Conservation (phyloP, 2,113 vertebrate species). For the Peucedramus taeniatus region DNA sequence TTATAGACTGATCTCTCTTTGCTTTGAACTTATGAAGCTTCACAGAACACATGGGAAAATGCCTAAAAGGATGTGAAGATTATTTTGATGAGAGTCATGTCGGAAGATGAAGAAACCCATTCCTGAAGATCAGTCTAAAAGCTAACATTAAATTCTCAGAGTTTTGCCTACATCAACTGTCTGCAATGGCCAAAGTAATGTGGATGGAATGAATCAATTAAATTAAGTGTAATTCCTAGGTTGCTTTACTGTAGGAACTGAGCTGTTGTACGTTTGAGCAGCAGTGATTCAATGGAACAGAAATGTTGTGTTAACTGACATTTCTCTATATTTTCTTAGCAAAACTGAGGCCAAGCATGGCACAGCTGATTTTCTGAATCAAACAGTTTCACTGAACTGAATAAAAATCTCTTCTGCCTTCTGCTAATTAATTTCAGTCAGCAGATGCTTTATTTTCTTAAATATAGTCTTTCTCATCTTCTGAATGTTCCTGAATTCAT, state of each 20-base stretch:
- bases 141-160: background rate
- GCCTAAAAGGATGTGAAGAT: background rate
- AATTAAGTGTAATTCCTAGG: background rate
- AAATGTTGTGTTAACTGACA: background rate
- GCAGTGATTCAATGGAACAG: background rate
- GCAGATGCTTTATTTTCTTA: background rate
- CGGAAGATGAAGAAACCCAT: background rate
- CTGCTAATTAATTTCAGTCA: background rate
- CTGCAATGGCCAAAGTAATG: background rate
- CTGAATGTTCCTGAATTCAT: background rate
- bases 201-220: background rate
- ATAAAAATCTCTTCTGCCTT: background rate
- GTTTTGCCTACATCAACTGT: background rate
- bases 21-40: background rate
- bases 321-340: background rate
- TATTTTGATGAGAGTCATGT: background rate
- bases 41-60: background rate
- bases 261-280: background rate
- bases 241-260: background rate
- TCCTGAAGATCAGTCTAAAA: background rate
- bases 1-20: background rate
- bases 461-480: background rate
- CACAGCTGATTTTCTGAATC: background rate
- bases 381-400: background rate
- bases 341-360: background rate